Evolutionary conservation across 2,113 vertebrate genomes (phyloP).

Genomic region (Xenotilapia leptura): DNA sequence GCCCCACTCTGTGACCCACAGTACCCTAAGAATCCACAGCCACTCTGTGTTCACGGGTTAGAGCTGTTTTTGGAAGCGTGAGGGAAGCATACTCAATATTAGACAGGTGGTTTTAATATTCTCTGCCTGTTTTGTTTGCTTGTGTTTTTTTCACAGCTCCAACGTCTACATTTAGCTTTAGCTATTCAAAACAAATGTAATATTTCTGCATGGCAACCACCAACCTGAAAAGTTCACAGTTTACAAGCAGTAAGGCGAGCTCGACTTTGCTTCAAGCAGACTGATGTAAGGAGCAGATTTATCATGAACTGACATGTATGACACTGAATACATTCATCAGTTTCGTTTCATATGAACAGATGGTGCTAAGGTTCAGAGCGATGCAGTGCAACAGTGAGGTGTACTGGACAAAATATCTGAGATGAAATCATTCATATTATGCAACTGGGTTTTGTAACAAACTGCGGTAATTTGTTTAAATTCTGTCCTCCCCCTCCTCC

Average conservation of each 20-base stretch:
- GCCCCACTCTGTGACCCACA: neutral
- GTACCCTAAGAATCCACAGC: neutral
- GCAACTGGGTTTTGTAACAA: neutral
- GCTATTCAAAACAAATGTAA: neutral
- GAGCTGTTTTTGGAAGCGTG: neutral
- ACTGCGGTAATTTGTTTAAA: neutral
- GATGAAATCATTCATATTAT: neutral
- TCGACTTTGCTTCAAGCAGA: neutral
- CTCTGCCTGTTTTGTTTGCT: neutral
- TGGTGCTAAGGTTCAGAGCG: neutral
- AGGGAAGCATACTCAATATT: neutral
- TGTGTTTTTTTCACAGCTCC: neutral
- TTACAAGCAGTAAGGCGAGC: neutral
- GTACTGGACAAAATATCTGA: neutral
- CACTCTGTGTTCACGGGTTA: too few species aligned
- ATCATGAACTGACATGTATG: neutral
- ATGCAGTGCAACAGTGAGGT: neutral
- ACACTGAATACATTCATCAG: neutral
- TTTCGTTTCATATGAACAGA: neutral
- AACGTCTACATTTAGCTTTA: neutral
- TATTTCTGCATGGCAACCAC: neutral
- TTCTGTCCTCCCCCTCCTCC: neutral
- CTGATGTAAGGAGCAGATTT: neutral
- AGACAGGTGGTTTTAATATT: neutral
- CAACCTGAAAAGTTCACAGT: neutral